Evolutionary conservation across 2,797 vertebrate genomes (phyloP).

Genomic region (Xenops minutus): DNA sequence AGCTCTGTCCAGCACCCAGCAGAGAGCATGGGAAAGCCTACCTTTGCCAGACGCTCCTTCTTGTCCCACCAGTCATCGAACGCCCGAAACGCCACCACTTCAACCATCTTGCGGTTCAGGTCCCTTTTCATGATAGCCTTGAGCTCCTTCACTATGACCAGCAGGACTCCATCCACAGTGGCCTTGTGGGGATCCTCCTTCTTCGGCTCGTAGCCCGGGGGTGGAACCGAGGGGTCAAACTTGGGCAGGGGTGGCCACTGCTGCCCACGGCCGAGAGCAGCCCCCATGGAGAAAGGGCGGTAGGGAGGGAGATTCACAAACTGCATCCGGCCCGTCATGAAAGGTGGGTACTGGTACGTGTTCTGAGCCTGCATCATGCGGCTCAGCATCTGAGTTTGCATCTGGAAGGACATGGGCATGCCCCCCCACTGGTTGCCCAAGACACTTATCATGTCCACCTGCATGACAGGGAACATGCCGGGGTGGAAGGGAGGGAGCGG

Average conservation of each 20-base stretch:
- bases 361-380: constrained; percentile 93
- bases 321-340: constrained; percentile 80
- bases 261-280: constrained; percentile 80
- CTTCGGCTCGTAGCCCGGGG: constrained; percentile 90
- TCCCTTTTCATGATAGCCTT: constrained; percentile 99
- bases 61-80: constrained; percentile 99
- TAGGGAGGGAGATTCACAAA: constrained; percentile 87
- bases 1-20: neutral
- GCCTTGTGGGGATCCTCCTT: constrained; percentile 98
- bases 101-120: constrained; percentile 98
- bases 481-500: constrained; percentile 85
- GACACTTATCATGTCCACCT: constrained; percentile 93
- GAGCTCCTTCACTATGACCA: constrained; percentile 95
- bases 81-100: constrained; percentile 95
- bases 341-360: constrained; percentile 87
- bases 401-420: constrained; percentile 97
- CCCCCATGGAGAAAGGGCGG: constrained; percentile 80
- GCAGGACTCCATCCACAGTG: constrained; percentile 92
- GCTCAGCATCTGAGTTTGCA: constrained; percentile 98
- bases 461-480: constrained; percentile 88
- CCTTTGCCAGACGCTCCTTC: constrained; percentile 95
- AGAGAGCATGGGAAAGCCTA: neutral
- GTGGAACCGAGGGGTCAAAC: constrained; percentile 95
- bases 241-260: constrained; percentile 91
- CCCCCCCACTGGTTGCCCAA: constrained; percentile 91